These are phyloP conservation scores for Andrena marginata DNA, from an alignment of 2,888 invertebrate species.

Conservation along the genomic window DNA sequence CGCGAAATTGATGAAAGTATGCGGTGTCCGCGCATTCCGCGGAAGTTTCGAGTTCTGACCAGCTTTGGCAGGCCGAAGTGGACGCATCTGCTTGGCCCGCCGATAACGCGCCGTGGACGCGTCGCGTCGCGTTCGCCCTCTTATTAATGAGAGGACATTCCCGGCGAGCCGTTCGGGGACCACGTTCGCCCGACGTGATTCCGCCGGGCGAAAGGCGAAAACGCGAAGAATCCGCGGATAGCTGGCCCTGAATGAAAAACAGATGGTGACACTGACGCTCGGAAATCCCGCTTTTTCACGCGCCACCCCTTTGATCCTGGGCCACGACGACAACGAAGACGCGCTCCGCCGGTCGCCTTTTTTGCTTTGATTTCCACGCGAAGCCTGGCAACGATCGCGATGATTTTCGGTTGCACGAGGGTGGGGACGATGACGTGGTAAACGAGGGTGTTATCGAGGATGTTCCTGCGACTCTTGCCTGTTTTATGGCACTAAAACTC, in stretches of 20 bases:
- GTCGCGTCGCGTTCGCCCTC: conserved; percentile 52
- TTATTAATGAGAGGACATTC: conserved; percentile 84
- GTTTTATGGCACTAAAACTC: not conserved
- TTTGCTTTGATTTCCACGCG: conserved; percentile 11
- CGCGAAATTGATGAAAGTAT: conserved; percentile 82
- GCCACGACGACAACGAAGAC: conserved; percentile 15
- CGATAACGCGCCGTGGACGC: conserved; percentile 48
- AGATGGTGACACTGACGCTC: conserved; percentile 62
- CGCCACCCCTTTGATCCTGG: conserved; percentile 63
- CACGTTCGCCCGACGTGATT: conserved; percentile 70
- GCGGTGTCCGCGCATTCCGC: conserved; percentile 78
- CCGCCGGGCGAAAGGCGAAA: conserved; percentile 66
- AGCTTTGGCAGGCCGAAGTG: conserved; percentile 50
- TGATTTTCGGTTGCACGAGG: not conserved
- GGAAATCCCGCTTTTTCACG: conserved; percentile 59
- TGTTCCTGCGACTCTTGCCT: not conserved
- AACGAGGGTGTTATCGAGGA: not conserved
- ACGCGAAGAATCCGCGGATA: conserved; percentile 61
- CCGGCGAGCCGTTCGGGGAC: conserved; percentile 77
- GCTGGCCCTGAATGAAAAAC: conserved; percentile 68
- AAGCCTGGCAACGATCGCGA: not conserved
- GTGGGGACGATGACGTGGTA: not conserved
- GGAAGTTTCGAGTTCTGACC: conserved; percentile 73
- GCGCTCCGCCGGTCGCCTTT: not conserved
- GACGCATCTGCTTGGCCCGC: conserved; percentile 49